Evolutionary conservation across 2,888 invertebrate genomes (phyloP).

Genomic region (Gasteruption jaculator): DNA sequence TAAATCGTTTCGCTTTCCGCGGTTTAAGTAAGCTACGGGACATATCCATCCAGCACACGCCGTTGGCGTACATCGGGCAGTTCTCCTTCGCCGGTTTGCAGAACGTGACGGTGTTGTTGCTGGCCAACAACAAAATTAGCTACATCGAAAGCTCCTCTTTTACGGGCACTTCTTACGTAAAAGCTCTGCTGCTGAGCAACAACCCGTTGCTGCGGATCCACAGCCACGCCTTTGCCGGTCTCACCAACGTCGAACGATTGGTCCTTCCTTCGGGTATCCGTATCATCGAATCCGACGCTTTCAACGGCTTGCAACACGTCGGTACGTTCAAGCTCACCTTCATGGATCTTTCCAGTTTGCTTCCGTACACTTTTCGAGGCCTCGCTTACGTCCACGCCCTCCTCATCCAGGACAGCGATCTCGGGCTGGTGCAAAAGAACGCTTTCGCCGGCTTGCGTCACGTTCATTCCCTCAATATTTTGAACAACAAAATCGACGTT

Average conservation of each 20-base stretch:
- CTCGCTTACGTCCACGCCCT: slow-evolving; percentile 70
- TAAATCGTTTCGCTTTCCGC: slow-evolving; percentile 82
- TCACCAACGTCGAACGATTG: slow-evolving; percentile 78
- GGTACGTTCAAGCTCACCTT: slow-evolving; percentile 76
- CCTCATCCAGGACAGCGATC: slow-evolving; percentile 77
- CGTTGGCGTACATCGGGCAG: slow-evolving; percentile 72
- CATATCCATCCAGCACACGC: slow-evolving; percentile 83
- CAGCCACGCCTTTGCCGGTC: slow-evolving; percentile 77
- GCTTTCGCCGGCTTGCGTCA: slow-evolving; percentile 73
- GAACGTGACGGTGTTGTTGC: slow-evolving; percentile 69
- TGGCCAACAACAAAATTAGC: slow-evolving; percentile 67
- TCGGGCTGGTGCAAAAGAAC: slow-evolving; percentile 67
- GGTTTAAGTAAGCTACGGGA: slow-evolving; percentile 74
- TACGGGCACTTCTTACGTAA: slow-evolving; percentile 80
- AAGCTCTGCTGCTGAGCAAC: slow-evolving; percentile 74
- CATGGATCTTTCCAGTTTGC: slow-evolving; percentile 73
- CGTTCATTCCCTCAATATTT: slow-evolving; percentile 69
- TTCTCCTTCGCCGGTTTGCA: slow-evolving; percentile 82
- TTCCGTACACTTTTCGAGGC: slow-evolving; percentile 72
- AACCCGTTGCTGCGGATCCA: slow-evolving; percentile 80
- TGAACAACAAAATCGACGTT: slow-evolving; percentile 81
- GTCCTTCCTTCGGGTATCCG: slow-evolving; percentile 78
- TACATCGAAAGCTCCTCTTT: slow-evolving; percentile 75
- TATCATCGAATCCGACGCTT: slow-evolving; percentile 73
- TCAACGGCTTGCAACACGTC: slow-evolving; percentile 78